Evolutionary conservation across 1,140 invertebrate genomes (phyloP).

Genomic region (Achatina immaculata): DNA sequence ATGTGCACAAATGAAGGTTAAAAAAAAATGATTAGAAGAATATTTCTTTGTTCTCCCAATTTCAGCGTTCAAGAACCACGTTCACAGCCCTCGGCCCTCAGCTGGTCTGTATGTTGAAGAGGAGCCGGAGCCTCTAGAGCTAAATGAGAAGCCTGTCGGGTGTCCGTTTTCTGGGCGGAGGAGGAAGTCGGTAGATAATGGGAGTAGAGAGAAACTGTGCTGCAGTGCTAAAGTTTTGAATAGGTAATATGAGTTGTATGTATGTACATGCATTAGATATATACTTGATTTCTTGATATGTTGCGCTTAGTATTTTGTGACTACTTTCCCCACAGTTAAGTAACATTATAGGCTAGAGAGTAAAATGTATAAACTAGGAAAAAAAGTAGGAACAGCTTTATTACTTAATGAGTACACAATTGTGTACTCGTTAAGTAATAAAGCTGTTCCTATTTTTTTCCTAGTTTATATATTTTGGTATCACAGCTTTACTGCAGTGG

Average conservation of each 20-base stretch:
- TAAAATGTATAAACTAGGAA: no score
- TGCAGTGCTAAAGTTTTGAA: slow-evolving; percentile 25
- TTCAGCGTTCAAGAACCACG: slow-evolving; percentile 22
- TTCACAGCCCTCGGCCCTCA: slow-evolving; percentile 25
- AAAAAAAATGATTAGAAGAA: background rate
- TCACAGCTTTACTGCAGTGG: no score
- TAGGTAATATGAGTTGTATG: slow-evolving; percentile 1
- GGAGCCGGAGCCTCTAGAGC: slow-evolving; percentile 6
- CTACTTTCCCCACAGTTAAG: no score
- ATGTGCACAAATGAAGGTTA: background rate
- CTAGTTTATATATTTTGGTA: no score
- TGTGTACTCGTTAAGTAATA: no score
- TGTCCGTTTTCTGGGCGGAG: slow-evolving; percentile 21
- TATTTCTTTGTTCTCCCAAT: background rate
- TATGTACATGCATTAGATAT: background rate
- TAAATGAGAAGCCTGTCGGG: background rate
- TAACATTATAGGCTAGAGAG: no score
- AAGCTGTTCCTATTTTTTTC: no score
- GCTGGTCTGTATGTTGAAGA: slow-evolving; percentile 32
- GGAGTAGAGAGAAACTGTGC: background rate
- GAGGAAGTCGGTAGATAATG: background rate
- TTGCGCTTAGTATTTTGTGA: no score
- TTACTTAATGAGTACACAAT: no score
- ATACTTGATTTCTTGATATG: no score
- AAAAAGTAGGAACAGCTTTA: no score